These are phyloP conservation scores for Sarcoramphus papa DNA, from an alignment of 2,797 vertebrate species.

Conservation along the genomic window DNA sequence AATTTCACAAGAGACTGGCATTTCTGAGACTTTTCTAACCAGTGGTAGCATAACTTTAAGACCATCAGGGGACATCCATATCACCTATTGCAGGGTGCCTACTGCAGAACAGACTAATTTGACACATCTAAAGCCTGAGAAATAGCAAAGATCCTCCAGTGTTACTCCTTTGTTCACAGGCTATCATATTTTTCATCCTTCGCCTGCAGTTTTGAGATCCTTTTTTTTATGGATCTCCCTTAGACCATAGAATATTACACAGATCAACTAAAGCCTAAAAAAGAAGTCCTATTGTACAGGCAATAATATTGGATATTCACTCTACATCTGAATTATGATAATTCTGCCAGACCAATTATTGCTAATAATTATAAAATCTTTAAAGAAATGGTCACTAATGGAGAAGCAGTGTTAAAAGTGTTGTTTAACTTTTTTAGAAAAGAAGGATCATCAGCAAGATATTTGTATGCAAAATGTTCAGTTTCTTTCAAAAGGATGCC, in stretches of 20 bases:
- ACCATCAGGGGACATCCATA: background rate
- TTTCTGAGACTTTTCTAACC: background rate
- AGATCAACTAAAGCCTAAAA: background rate
- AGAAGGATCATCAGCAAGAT: background rate
- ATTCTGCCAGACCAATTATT: background rate
- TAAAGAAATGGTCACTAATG: background rate
- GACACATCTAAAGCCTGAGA: background rate
- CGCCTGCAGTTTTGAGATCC: background rate
- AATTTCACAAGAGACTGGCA: background rate
- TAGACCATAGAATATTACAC: background rate
- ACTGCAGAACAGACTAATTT: background rate
- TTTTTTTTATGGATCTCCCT: background rate
- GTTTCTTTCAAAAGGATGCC: slow-evolving; percentile 20
- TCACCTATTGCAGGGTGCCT: background rate
- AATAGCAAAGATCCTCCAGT: background rate
- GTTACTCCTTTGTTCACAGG: background rate
- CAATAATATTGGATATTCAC: background rate
- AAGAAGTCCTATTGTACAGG: background rate
- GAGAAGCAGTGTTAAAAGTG: background rate
- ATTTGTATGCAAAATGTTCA: slow-evolving; percentile 17
- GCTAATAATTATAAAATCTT: background rate
- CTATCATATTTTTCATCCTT: background rate
- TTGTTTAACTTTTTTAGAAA: slow-evolving; percentile 17
- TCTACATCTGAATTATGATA: background rate
- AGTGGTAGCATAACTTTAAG: background rate